Base-by-base conservation (phyloP, 2,113 vertebrate genomes). In the Sprattus sprattus region DNA sequence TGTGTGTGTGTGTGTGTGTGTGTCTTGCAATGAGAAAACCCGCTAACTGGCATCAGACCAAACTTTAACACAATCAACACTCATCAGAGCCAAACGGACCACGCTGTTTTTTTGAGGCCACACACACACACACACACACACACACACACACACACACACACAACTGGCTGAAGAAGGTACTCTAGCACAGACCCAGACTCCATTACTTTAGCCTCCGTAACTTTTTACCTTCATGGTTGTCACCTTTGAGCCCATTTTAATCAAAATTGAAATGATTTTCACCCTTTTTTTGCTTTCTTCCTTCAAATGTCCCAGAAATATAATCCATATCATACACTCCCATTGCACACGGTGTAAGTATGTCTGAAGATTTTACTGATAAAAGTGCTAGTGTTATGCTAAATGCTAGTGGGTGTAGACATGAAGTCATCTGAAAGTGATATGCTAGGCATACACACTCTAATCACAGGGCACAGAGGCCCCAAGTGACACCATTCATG, bases 51-150 rank as follows among this genome's bases (percentile, higher is more conserved):
- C 78, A 85, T 49, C 13, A 82, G 47, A 45, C 28, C 81, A 85
- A 39, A 18, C 20, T 78, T 85, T 83, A 89, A 89, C 84, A 87
- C 64, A 89, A 87, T 84, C 85, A 88, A 86, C 82, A 15, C 32
- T 39, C 50, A 46, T 50, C 81, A 81, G 39, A 52, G 81, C 32
- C 81, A 84, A 45, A 45, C 16, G 80, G 46, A 45, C 28, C 45
- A n/a, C 45, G 22, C 54, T 78, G 67, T 60, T 82, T 39, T 39
- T 4, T 15, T 2, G 13, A 57, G 54, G 22, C 54, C 64, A 71
- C 64, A 71, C 64, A 71, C 64, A 28, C 60, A 67, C 64, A 67
- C 64, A 57, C 54, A 57, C 54, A 57, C 54, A 57, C 54, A 57
- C 54, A 57, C 54, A 57, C 54, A 57, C 54, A 57, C 54, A 57